Evolutionary conservation across 1,140 invertebrate species (phyloP).

Genomic region (Diabrotica virgifera): DNA sequence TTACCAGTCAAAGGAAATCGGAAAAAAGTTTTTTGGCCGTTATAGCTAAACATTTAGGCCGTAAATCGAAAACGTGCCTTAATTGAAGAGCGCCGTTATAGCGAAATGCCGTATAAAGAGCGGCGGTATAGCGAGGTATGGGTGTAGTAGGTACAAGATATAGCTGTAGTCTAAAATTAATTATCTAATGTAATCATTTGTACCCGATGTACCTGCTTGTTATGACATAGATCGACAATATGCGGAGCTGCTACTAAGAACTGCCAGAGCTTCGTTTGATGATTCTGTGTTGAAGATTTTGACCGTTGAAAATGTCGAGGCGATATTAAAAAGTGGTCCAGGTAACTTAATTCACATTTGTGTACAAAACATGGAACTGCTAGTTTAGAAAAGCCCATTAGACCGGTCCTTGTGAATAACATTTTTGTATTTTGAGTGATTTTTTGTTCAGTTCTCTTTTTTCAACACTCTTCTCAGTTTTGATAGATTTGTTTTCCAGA

Average conservation of each 20-base stretch:
- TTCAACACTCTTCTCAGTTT: not conserved
- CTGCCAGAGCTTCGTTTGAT: slow-evolving; percentile 33
- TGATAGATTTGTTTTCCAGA: not conserved
- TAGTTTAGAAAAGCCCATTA: not conserved
- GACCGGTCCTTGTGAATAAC: not conserved
- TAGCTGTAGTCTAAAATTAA: too few species aligned
- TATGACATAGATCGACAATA: slow-evolving; percentile 30
- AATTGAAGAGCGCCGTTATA: too few species aligned
- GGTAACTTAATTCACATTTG: slow-evolving; percentile 23
- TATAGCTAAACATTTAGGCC: too few species aligned
- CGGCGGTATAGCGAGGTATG: too few species aligned
- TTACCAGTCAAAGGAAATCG: too few species aligned
- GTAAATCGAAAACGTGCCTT: too few species aligned
- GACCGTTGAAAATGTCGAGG: slow-evolving; percentile 27
- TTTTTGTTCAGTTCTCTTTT: slow-evolving; percentile 5
- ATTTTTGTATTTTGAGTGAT: not conserved
- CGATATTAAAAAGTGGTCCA: slow-evolving; percentile 26
- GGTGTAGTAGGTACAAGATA: too few species aligned
- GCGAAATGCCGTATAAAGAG: too few species aligned
- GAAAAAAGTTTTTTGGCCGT: too few species aligned
- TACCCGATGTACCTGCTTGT: not conserved
- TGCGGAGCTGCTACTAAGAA: slow-evolving; percentile 25
- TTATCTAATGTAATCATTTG: not conserved
- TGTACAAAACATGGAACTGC: not conserved
- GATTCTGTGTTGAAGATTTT: slow-evolving; percentile 25